Evolutionary conservation across 2,113 vertebrate genomes (phyloP).

Genomic region (Ctenodactylus gundi): DNA sequence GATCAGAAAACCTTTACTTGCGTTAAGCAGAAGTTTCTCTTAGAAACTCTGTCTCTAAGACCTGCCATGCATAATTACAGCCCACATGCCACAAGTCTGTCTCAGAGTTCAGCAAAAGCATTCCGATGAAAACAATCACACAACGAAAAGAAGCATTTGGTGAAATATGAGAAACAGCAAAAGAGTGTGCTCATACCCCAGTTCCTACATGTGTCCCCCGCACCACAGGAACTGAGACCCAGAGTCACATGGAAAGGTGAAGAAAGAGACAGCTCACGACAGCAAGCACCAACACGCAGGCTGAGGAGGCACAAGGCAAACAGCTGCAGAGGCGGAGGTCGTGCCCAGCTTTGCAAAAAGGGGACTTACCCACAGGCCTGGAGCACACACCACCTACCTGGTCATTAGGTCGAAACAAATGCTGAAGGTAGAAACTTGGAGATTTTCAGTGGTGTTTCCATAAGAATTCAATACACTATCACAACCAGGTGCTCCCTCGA

Average conservation of each 20-base stretch:
- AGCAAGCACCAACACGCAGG: not conserved
- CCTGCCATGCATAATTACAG: not conserved
- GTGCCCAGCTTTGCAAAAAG: conserved; percentile 52
- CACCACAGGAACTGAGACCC: conserved; percentile 16
- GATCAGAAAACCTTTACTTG: not conserved
- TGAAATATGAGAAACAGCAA: not conserved
- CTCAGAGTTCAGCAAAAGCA: conserved; percentile 34
- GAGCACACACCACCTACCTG: conserved; percentile 75
- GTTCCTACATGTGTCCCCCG: not conserved
- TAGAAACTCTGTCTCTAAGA: not conserved
- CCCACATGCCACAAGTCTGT: not conserved
- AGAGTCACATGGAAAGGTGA: not conserved
- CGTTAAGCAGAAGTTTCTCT: conserved; percentile 18
- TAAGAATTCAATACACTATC: conserved; percentile 25
- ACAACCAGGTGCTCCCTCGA: conserved; percentile 23
- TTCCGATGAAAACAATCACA: not conserved
- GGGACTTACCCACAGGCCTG: conserved; percentile 69
- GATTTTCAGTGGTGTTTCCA: conserved; percentile 60
- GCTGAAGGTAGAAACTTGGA: conserved; percentile 56
- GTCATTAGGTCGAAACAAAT: conserved; percentile 74
- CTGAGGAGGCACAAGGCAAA: conserved; percentile 44
- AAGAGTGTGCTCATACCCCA: not conserved
- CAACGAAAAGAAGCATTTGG: not conserved
- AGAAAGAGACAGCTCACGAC: conserved; percentile 49
- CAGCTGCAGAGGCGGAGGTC: conserved; percentile 61